A percentile compares a stretch with the other conserved stretches of the same genome.
Conservation (phyloP, 2,888 invertebrate genomes). For the Cephus rjabovi region DNA sequence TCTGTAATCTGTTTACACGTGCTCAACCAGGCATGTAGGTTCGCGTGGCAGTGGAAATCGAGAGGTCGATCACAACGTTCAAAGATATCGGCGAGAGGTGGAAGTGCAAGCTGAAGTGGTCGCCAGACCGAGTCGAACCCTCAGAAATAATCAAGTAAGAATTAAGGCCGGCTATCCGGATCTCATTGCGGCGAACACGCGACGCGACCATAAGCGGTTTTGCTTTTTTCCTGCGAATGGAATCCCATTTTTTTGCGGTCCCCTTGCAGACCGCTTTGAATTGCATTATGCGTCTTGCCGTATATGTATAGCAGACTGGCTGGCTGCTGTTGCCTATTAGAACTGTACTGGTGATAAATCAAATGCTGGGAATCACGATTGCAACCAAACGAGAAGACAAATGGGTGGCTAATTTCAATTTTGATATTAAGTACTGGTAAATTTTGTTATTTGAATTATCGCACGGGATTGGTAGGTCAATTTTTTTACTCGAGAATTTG, state of each 20-base stretch:
- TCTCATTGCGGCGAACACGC: constrained; percentile 36
- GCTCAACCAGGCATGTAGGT: not conserved
- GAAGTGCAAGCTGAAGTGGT: not conserved
- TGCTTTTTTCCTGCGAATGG: constrained; percentile 42
- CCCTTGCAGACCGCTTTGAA: constrained; percentile 21
- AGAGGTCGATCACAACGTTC: not conserved
- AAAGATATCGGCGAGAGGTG: not conserved
- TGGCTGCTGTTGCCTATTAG: not conserved
- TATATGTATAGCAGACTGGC: constrained; percentile 20
- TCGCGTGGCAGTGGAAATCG: not conserved
- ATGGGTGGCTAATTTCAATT: constrained; percentile 54
- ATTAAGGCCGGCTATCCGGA: not conserved
- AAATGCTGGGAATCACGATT: constrained; percentile 43
- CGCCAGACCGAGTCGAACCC: not conserved
- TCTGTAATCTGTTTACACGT: not conserved
- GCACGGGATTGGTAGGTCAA: not conserved
- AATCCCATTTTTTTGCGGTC: constrained; percentile 26
- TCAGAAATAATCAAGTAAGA: not conserved
- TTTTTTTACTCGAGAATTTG: not conserved
- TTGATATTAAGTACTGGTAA: constrained; percentile 26
- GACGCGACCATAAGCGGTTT: constrained; percentile 43
- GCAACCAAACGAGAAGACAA: constrained; percentile 45
- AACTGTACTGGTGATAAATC: constrained; percentile 44
- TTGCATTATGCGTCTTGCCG: constrained; percentile 36
- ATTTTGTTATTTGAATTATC: not conserved